Evolutionary conservation across 2,113 vertebrate genomes (phyloP), one percentile per base, ranked within the genome.

Genomic region (Marcusenius ussheri): DNA sequence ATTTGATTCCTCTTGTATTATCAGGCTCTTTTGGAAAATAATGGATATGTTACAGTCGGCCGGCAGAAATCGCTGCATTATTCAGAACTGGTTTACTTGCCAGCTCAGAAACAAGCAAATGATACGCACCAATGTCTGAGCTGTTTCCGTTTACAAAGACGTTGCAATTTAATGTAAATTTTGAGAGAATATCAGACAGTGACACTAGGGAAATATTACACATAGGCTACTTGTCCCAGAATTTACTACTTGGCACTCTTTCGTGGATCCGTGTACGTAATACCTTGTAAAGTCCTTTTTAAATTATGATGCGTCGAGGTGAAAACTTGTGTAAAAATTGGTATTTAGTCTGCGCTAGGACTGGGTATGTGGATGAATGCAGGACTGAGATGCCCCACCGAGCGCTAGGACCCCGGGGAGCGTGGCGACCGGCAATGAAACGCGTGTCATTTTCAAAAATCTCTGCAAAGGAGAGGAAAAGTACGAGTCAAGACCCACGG

Each of bases 401-500:
- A 50, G 91, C 94, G 88, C 95, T 95, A 95, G 94, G 95, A 96
- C 94, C 95, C 93, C 90, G 94, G 88, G 93, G 93, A 90, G 62
- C 27, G n/a, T 27, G 88, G 91, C 62, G 87, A 47, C 87, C 24
- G 90, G n/a, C 31, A 91, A 53, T 88, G 88, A 91, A 92, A 93
- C 90, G 89, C 93, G 94, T 95, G 94, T 94, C 94, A 94, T 95
- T 92, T 91, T 92, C 90, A 94, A 93, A 70, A 93, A 94, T 94
- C 90, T 93, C 90, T 90, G 95, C 94, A 90, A 91, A 92, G 92
- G 88, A 91, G 91, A 91, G 56, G 58, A 91, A 91, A 90, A 31
- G 45, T 83, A 85, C 46, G 86, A 83, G 88, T 91, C 90, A 49
- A 87, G 80, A 74, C 6, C 21, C 84, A 89, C 21, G 89, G 62